Evolutionary conservation across 2,113 vertebrate genomes (phyloP), one percentile per base, ranked within the genome.

Genomic region (Ciconia boyciana): DNA sequence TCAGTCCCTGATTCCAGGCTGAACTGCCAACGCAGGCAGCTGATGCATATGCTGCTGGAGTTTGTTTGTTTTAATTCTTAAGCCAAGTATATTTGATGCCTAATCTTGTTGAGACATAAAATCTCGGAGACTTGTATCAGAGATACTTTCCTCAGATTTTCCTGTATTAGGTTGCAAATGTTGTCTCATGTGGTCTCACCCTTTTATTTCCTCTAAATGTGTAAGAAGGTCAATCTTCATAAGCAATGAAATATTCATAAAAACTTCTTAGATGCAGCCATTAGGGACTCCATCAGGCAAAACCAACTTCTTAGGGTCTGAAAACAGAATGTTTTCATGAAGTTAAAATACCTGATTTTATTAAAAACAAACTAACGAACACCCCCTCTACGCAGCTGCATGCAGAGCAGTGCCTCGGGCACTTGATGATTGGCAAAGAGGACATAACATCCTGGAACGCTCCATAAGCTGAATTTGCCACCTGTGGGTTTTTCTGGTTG

Each of bases 231-330:
- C 72, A 55, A 83, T 39, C 57, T 87, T 68, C 95, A 36, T 19
- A 78, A 87, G 72, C 20, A 16, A 93, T 92, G 7, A 92, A 94
- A 96, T 79, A 96, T 92, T 93, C 85, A 95, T 91, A 44, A 81
- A 87, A 83, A 25, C 81, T 75, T 83, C 94, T 87, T 6, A 72
- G 96, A 89, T 43, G 69, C 65, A 68, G 83, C 36, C 95, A 82
- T 55, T 24, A 60, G 95, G 85, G 94, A 92, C 44, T 46, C 86
- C 65, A 93, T 60, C 86, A 92, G 51, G 92, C 79, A 94, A 92
- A 94, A 74, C 2, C 71, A 93, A 72, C 76, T 89, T 93, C 55
- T 71, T 28, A 34, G 20, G 14, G 3, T 64, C 62, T 92, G 65
- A 44, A 93, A 94, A 44, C 43, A 71, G 89, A 71, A 57, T 72